phyloP scores from a whole-genome alignment of 2,888 invertebrate species.

The Lissonota sp. region DNA sequence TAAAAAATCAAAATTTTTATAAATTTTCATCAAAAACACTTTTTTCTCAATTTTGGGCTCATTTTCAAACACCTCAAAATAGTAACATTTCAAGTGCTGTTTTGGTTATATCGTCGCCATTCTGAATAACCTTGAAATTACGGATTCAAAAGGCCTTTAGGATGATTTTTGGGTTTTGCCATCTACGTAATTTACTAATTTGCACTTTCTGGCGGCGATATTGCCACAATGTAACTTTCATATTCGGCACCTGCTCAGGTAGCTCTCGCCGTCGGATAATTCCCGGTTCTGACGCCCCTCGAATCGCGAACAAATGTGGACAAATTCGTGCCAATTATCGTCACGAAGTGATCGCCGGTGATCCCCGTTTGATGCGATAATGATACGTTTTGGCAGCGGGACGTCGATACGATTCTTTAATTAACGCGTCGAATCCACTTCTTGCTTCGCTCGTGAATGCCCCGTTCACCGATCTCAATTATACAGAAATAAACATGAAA shows the following conservation, averaged over 20 bases:
- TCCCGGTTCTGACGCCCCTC: slow-evolving; percentile 20
- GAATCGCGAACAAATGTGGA: slow-evolving; percentile 66
- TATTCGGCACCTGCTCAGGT: slow-evolving; percentile 43
- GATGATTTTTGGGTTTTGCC: too few species aligned
- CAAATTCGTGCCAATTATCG: slow-evolving; percentile 71
- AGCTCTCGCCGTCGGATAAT: slow-evolving; percentile 44
- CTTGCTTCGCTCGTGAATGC: background rate
- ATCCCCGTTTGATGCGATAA: slow-evolving; percentile 50
- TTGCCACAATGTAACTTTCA: background rate
- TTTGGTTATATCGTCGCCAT: too few species aligned
- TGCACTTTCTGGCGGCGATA: background rate
- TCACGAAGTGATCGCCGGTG: slow-evolving; percentile 41
- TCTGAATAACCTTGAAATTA: too few species aligned
- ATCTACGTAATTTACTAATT: too few species aligned
- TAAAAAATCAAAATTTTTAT: too few species aligned
- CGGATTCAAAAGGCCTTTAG: too few species aligned
- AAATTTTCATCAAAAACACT: too few species aligned
- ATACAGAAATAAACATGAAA: slow-evolving; percentile 51
- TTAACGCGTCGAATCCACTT: slow-evolving; percentile 27
- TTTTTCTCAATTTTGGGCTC: too few species aligned
- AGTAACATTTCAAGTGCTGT: too few species aligned
- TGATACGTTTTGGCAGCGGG: slow-evolving; percentile 23
- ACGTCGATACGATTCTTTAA: slow-evolving; percentile 52
- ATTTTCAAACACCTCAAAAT: too few species aligned
- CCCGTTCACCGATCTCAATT: slow-evolving; percentile 30